Evolutionary conservation across 2,797 vertebrate species (phyloP).

Genomic region (Betta splendens): DNA sequence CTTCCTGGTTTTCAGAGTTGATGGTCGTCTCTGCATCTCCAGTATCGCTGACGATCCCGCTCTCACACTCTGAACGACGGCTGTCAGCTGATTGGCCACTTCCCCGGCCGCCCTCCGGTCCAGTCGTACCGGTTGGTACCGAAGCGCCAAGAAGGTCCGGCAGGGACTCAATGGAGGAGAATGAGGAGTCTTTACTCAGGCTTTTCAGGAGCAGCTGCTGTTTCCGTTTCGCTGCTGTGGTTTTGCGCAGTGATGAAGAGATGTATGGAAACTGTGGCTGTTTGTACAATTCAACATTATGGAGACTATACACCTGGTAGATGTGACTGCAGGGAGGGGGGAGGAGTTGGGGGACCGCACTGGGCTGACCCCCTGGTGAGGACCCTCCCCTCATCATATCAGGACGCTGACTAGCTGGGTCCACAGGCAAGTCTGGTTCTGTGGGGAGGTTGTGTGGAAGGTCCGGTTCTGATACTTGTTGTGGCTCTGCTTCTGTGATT

Average conservation of each 20-base stretch:
- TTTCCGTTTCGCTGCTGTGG: conserved; percentile 62
- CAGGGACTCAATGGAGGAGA: conserved; percentile 91
- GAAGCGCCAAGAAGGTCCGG: conserved; percentile 87
- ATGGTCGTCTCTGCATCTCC: conserved; percentile 86
- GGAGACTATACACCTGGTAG: conserved; percentile 93
- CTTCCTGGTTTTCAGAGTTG: conserved; percentile 84
- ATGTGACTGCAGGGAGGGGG: conserved; percentile 59
- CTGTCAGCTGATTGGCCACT: conserved; percentile 72
- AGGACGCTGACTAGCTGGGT: conserved; percentile 7
- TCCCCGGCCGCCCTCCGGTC: conserved; percentile 54
- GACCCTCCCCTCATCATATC: conserved; percentile 6
- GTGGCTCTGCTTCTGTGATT: conserved; percentile 79
- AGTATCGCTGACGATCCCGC: conserved; percentile 90
- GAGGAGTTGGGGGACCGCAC: neutral
- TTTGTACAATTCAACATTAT: conserved; percentile 84
- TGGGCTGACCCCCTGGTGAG: conserved; percentile 9
- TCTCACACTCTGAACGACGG: conserved; percentile 90
- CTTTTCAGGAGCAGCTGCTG: conserved; percentile 84
- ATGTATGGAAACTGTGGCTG: conserved; percentile 71
- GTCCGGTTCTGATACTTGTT: conserved; percentile 66
- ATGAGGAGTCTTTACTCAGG: conserved; percentile 90
- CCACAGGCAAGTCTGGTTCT: conserved; percentile 29
- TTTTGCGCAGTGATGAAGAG: conserved; percentile 50
- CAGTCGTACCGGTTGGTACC: conserved; percentile 9
- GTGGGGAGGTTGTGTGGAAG: conserved; percentile 47